Conservation (phyloP, 2,113 vertebrate genomes). For the Formicarius rufipectus region DNA sequence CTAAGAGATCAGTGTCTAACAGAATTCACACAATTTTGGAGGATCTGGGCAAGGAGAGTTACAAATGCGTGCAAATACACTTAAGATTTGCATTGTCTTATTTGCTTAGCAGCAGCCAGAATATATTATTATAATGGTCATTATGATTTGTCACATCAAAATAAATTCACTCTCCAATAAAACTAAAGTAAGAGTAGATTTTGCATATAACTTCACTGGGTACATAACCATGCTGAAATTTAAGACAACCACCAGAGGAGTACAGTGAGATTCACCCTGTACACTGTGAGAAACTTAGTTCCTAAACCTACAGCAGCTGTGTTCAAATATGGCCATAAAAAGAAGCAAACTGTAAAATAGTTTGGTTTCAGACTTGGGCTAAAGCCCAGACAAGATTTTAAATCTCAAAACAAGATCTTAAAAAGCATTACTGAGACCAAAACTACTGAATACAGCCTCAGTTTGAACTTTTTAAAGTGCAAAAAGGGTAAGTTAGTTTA, state of each 20-base stretch:
- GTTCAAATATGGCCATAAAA: conserved; percentile 13
- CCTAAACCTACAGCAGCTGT: not conserved
- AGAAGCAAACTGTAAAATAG: not conserved
- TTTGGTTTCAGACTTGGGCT: not conserved
- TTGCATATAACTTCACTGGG: fast-evolving
- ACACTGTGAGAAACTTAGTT: not conserved
- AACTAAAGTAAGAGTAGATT: not conserved
- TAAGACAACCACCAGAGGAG: not conserved
- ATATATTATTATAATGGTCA: not conserved
- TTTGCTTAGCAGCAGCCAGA: not conserved
- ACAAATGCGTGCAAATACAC: not conserved
- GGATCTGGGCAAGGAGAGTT: not conserved
- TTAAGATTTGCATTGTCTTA: not conserved
- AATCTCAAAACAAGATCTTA: not conserved
- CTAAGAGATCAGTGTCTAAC: not conserved
- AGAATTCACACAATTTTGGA: not conserved
- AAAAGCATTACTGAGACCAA: not conserved
- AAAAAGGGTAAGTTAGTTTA: not conserved
- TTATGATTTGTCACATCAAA: not conserved
- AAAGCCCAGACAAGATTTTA: not conserved
- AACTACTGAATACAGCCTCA: not conserved
- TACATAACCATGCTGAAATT: not conserved
- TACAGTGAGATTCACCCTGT: not conserved
- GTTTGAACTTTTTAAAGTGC: not conserved
- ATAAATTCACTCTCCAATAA: not conserved